Evolutionary conservation across 2,113 vertebrate species (phyloP).

Genomic region (Promerops cafer): DNA sequence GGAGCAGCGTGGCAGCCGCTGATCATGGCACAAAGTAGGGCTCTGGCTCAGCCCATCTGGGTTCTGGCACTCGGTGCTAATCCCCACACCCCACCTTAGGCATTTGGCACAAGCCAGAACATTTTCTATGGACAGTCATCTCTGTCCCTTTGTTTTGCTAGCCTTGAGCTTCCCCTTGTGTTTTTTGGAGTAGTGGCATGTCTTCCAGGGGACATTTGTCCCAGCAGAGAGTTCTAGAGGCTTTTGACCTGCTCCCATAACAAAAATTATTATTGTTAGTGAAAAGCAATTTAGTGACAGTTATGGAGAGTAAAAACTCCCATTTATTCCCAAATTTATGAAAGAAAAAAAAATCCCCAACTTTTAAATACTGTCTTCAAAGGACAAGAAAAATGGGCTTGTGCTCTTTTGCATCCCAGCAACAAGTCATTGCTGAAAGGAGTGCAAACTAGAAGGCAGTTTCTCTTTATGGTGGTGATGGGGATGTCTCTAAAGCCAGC

Average conservation of each 20-base stretch:
- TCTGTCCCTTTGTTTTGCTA: slow-evolving; percentile 15
- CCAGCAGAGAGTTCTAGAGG: not conserved
- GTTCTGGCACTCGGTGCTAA: rapidly evolving
- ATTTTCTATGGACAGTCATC: not conserved
- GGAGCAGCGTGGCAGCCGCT: rapidly evolving
- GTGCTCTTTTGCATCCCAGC: slow-evolving; percentile 27
- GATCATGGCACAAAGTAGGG: not conserved
- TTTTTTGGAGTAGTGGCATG: not conserved
- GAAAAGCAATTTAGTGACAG: slow-evolving; percentile 18
- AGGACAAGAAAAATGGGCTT: slow-evolving; percentile 28
- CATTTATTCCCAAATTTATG: not conserved
- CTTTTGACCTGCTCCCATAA: slow-evolving; percentile 7
- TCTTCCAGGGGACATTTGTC: not conserved
- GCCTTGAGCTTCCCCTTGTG: not conserved
- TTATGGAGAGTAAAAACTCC: not conserved
- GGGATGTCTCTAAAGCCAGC: slow-evolving; percentile 50
- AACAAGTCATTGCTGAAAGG: slow-evolving; percentile 32
- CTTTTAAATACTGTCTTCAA: slow-evolving; percentile 37
- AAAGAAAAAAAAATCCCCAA: not conserved
- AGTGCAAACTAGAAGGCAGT: slow-evolving; percentile 25
- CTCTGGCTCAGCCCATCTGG: not conserved
- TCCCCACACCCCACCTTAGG: not conserved
- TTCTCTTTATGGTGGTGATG: slow-evolving; percentile 42
- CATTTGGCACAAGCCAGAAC: not conserved
- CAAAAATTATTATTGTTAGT: not conserved